phyloP scores from a whole-genome alignment of 2,113 vertebrate species.

The Tachycineta bicolor region DNA sequence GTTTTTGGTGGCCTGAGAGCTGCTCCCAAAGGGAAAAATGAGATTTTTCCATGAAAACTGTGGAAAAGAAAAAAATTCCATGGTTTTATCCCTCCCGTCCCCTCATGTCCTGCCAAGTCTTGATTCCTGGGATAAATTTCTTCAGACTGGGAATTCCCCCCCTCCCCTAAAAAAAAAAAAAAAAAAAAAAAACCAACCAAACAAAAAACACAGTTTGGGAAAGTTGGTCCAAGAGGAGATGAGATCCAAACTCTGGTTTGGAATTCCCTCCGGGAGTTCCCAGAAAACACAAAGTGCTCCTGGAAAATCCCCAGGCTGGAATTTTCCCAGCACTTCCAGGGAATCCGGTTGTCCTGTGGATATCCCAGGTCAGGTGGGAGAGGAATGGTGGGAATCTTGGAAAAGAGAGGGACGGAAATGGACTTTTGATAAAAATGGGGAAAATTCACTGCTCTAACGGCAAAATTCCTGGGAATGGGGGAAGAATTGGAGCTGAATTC shows the following conservation, averaged over 20 bases:
- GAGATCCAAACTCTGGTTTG: neutral
- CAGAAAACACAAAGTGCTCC: accelerated
- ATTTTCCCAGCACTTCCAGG: neutral
- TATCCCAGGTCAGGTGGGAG: neutral
- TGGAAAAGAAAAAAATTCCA: neutral
- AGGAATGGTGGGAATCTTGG: neutral
- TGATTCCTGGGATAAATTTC: neutral
- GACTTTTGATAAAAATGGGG: neutral
- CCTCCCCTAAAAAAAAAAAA: neutral
- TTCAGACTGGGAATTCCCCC: neutral
- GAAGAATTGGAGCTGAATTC: neutral
- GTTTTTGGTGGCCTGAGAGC: neutral
- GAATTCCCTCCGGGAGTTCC: neutral
- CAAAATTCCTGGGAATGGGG: neutral
- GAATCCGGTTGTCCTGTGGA: neutral
- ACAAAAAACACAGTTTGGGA: neutral
- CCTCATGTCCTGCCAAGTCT: neutral
- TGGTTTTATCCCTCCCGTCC: accelerated
- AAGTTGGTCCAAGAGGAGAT: neutral
- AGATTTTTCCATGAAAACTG: neutral
- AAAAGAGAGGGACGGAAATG: neutral
- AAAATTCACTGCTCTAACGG: neutral
- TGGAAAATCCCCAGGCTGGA: neutral
- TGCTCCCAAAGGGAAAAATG: neutral
- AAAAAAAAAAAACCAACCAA: too few relatives aligned